Percentiles rank a stretch among this genome's conserved stretches.
These are phyloP conservation scores for Oceanites oceanicus DNA, from an alignment of 2,113 vertebrate genomes.

Conservation along the genomic window DNA sequence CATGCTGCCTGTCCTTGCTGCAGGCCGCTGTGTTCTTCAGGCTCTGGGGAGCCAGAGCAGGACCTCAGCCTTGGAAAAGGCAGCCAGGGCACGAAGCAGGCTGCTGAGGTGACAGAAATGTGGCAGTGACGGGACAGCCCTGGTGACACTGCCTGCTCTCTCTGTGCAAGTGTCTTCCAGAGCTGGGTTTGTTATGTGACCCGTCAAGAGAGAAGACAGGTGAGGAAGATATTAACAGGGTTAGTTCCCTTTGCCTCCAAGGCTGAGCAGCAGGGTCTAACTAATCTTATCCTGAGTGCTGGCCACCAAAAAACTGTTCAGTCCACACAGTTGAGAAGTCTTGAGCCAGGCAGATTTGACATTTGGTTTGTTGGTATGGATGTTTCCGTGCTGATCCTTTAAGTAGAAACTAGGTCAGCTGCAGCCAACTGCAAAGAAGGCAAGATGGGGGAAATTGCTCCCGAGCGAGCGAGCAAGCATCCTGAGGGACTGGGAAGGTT, in stretches of 20 bases:
- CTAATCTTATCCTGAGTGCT: background rate
- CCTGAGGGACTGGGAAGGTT: background rate
- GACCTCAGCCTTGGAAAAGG: background rate
- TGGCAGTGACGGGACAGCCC: background rate
- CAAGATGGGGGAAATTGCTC: background rate
- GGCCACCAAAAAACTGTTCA: background rate
- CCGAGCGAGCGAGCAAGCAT: fast-evolving
- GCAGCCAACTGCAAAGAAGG: background rate
- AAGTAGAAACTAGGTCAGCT: background rate
- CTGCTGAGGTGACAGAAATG: fast-evolving
- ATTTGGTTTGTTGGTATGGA: background rate
- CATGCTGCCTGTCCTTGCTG: too few relatives aligned
- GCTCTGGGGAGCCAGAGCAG: background rate
- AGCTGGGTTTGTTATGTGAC: background rate
- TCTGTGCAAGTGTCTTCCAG: background rate
- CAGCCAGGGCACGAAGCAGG: background rate
- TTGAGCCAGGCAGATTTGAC: background rate
- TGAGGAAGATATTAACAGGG: background rate
- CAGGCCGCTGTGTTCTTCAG: background rate
- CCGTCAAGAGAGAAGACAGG: background rate
- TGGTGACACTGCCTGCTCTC: background rate
- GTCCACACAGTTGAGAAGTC: background rate
- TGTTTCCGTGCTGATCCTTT: background rate
- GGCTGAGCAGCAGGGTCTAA: background rate
- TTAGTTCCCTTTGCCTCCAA: background rate